Evolutionary conservation across 2,113 vertebrate species (phyloP), one percentile per base, ranked within the genome.

Genomic region (Equus quagga): DNA sequence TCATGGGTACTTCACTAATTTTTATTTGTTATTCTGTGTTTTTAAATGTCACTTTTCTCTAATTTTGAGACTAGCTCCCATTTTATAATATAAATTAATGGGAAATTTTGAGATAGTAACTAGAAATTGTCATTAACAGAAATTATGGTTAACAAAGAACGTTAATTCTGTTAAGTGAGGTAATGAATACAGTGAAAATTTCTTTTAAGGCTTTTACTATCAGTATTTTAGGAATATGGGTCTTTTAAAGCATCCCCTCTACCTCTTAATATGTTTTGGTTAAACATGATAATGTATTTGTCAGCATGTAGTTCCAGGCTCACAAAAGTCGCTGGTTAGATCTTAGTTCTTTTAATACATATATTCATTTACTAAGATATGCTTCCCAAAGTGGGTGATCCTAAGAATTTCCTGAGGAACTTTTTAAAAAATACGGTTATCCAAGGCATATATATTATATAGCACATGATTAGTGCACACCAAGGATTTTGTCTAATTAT

Each of bases 171-270:
- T 89, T 78, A 81, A 90, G 17, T 64, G 69, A 88, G 19, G 15
- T 72, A 95, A 73, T 78, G 36, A 96, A 65, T 89, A 78, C 8
- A 54, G 64, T 97, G 79, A 85, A 86, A 90, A 81, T 75, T 79
- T 24, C 28, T 62, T 81, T 67, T 93, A 86, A 90, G 41, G n/a
- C 10, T 69, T 93, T 90, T 56, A n/a, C 23, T 86, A 6, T 78
- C 21, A 75, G 41, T 90, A 60, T 62, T 85, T 95, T 85, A 41
- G 93, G 62, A 85, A 60, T 85, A 58, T 51, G 60, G 56, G 44
- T 21, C 65, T 81, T 95, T 86, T 3, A 86, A 90, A 97, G 51
- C 21, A 86, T 56, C 4, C 5, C 31, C 33, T 95, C 44, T 72
- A 67, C 17, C 21, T 95, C 78, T 85, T 62, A 83, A 69, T 93